Base-by-base conservation (phyloP, 2,113 vertebrate species). In the Melanerpes formicivorus region DNA sequence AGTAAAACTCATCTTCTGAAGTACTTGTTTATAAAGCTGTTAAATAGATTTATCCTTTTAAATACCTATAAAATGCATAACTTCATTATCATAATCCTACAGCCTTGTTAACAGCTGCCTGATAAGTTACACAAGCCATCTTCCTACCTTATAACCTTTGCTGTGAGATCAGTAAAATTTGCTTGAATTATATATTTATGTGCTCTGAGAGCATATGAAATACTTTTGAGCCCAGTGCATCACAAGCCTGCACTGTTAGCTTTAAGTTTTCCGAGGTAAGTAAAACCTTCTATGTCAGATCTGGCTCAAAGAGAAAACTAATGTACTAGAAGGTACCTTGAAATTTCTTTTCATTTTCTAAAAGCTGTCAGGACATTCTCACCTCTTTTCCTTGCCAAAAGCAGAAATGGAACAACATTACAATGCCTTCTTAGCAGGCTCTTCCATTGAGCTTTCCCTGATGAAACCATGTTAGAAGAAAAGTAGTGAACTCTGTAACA, bases 381-480 rank as follows among this genome's bases (percentile, higher is more conserved):
- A 3, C 18, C 8, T 10, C 3, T 42, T 12, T 55, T 46, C 13
- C 14, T 56, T 42, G 55, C 7, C 17, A 73, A 29, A 77, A 34
- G 5, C 18, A 74, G 73, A 86, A 92, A 52, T 14, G 29, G 37
- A 88, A 11, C 25, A 59, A 6, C 8, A 25, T 50, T 32, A 6
- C 10, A 37, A 26, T 34, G 19, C 16, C 64, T 65, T 37, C 16
- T 5, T 29, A 18, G 10, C 6, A 19, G 2, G 8, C 10, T 69
- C 3, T 9, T 75, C 37, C 8, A 26, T 56, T 32, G 8, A 9
- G 11, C 11, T 32, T 65, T 65, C 4, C 16, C 12, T 40, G 34
- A 5, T 34, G 48, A 10, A 73, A 30, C 23, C 16, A 8, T 6
- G 18, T 6, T 17, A 5, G 1, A 1, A 6, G 4, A 10, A 18